A percentile compares a stretch with the other conserved stretches of the same genome.
Conservation (phyloP, 2,113 vertebrate genomes). For the Chaenogobius annularis region DNA sequence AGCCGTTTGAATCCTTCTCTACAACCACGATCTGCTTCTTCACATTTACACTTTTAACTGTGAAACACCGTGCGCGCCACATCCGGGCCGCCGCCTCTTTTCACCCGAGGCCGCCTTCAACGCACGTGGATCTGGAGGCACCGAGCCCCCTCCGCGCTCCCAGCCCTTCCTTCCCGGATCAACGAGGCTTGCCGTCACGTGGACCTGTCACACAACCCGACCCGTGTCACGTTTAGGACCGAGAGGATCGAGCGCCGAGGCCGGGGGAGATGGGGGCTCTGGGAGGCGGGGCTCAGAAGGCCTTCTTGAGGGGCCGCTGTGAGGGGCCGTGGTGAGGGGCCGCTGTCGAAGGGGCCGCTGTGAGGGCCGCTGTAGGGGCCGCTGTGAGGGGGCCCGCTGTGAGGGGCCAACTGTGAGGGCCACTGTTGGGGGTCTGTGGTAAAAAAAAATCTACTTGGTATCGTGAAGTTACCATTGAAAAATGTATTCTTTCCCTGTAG, state of each 20-base stretch:
- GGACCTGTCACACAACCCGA: constrained; percentile 12
- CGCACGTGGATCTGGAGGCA: neutral
- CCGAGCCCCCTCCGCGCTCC: constrained; percentile 4
- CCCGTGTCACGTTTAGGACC: constrained; percentile 6
- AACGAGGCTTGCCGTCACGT: constrained; percentile 3
- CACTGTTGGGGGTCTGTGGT: too few species aligned
- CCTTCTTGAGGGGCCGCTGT: neutral
- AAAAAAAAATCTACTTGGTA: too few species aligned
- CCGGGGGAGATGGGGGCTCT: neutral
- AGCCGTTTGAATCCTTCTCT: too few species aligned
- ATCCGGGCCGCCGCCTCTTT: neutral
- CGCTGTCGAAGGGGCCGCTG: too few species aligned
- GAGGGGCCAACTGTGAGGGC: too few species aligned
- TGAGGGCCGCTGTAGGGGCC: too few species aligned
- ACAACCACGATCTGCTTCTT: too few species aligned
- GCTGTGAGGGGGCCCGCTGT: too few species aligned
- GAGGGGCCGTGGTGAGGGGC: too few species aligned
- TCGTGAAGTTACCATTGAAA: too few species aligned
- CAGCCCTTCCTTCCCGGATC: constrained; percentile 7
- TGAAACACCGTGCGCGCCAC: neutral
- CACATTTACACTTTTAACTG: neutral
- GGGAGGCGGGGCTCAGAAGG: neutral
- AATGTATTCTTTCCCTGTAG: too few species aligned
- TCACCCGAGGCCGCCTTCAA: neutral
- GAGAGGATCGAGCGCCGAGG: neutral